phyloP scores from a whole-genome alignment of 2,888 invertebrate genomes.

The Pollenia labialis region DNA sequence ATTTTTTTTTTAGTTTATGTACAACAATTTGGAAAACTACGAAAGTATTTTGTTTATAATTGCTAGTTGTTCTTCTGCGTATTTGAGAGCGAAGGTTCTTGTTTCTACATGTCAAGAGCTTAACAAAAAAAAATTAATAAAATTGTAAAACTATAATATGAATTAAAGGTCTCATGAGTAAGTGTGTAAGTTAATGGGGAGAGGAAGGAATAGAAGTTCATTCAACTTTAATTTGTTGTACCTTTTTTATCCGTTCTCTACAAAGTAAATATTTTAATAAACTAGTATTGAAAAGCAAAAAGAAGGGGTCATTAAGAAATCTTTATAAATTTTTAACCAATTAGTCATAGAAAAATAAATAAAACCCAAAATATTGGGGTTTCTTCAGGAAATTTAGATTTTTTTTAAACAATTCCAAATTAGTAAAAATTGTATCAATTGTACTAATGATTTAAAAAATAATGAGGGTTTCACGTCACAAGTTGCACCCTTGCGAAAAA shows the following conservation, averaged over 20 bases:
- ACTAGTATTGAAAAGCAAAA: slow-evolving; percentile 10
- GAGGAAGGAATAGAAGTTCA: slow-evolving; percentile 28
- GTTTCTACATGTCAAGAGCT: neutral
- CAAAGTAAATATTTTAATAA: neutral
- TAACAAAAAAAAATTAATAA: neutral
- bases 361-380: no score
- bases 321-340: neutral
- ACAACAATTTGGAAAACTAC: slow-evolving; percentile 10
- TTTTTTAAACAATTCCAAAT: no score
- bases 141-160: neutral
- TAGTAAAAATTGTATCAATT: no score
- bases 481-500: no score
- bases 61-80: neutral
- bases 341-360: neutral
- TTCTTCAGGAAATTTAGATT: no score
- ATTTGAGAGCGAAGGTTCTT: neutral
- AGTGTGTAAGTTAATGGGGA: neutral
- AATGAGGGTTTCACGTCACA: no score
- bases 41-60: slow-evolving; percentile 6
- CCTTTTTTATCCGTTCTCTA: neutral
- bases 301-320: slow-evolving; percentile 28
- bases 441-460: no score
- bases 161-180: neutral
- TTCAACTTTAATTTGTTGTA: slow-evolving; percentile 24
- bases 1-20: neutral